A percentile compares a stretch with the other conserved stretches of the same genome.
phyloP scores from a whole-genome alignment of 2,888 invertebrate genomes.

The Idaea straminata region DNA sequence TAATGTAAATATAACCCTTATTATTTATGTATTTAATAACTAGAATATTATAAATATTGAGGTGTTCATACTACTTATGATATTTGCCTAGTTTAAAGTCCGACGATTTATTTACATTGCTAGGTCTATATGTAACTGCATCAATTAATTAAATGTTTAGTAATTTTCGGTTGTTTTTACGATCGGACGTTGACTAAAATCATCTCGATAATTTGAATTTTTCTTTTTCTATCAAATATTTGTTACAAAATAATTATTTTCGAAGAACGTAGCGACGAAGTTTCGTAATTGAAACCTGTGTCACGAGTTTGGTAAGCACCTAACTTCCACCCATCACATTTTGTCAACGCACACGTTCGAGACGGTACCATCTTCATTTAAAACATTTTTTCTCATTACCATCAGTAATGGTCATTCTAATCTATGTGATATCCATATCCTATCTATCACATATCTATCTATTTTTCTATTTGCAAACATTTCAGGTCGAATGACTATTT shows the following conservation, averaged over 20 bases:
- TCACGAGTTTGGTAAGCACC: neutral
- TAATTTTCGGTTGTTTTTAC: neutral
- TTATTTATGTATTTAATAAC: constrained; percentile 26
- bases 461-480: too few relatives aligned
- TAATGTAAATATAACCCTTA: neutral
- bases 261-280: neutral
- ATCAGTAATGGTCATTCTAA: too few relatives aligned
- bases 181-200: neutral
- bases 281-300: neutral
- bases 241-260: neutral
- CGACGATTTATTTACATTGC: neutral
- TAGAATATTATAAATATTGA: neutral
- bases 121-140: neutral
- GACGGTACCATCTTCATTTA: too few relatives aligned
- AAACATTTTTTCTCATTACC: too few relatives aligned
- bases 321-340: neutral
- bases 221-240: neutral
- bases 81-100: constrained; percentile 14
- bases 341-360: neutral
- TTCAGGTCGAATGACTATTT: too few relatives aligned
- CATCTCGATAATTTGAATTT: neutral
- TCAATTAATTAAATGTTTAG: neutral
- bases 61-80: constrained; percentile 30
- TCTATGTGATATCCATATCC: too few relatives aligned
- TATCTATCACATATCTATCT: too few relatives aligned